Evolutionary conservation across 2,113 vertebrate genomes (phyloP).

Genomic region (Vireo altiloquus): DNA sequence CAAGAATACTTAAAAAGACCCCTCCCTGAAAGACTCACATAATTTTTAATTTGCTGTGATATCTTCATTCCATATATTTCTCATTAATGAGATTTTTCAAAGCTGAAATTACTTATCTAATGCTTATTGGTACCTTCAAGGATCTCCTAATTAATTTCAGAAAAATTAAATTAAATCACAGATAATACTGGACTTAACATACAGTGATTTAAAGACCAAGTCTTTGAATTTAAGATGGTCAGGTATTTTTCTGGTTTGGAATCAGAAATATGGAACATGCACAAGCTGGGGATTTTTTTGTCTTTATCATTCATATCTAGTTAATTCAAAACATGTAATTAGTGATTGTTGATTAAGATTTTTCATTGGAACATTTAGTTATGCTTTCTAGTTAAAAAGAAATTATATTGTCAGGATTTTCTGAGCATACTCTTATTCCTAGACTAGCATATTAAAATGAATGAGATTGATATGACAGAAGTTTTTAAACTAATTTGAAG

Average conservation of each 20-base stretch:
- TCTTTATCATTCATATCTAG: background rate
- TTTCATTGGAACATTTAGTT: background rate
- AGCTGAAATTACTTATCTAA: background rate
- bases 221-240: background rate
- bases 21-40: background rate
- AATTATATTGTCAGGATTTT: background rate
- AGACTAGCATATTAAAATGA: background rate
- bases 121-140: background rate
- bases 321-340: background rate
- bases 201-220: background rate
- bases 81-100: background rate
- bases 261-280: background rate
- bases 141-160: background rate
- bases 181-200: background rate
- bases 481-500: background rate
- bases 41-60: background rate
- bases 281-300: background rate
- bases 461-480: background rate
- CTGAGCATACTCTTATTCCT: background rate
- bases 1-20: background rate
- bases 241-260: background rate
- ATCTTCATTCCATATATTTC: background rate
- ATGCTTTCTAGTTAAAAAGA: background rate
- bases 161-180: background rate
- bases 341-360: background rate